These are phyloP conservation scores for Karalla daura DNA, from an alignment of 2,797 vertebrate genomes.

Conservation along the genomic window DNA sequence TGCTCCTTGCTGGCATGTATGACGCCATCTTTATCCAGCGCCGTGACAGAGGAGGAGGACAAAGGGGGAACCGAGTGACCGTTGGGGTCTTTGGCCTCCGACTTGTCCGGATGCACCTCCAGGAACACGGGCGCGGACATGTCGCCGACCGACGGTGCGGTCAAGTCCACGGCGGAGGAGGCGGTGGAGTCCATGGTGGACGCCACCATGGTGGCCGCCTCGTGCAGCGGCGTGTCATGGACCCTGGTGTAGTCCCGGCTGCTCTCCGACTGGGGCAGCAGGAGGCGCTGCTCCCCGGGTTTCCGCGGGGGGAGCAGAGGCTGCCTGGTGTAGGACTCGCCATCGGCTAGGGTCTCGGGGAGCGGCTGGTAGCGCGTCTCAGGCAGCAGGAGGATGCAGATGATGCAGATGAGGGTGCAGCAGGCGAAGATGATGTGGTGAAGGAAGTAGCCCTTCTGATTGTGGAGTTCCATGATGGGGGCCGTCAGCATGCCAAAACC, in stretches of 20 bases:
- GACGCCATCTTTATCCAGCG: constrained; percentile 32
- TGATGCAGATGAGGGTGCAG: constrained; percentile 98
- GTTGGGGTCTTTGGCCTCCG: constrained; percentile 57
- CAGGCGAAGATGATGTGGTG: constrained; percentile 98
- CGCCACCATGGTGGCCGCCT: constrained; percentile 78
- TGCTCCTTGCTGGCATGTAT: constrained; percentile 57
- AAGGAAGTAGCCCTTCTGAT: constrained; percentile 98
- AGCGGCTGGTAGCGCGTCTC: constrained; percentile 92
- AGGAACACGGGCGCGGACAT: constrained; percentile 14
- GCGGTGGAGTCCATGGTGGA: constrained; percentile 90
- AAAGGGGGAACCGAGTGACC: constrained; percentile 50
- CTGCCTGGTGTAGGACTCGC: constrained; percentile 92
- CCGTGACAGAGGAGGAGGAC: constrained; percentile 7
- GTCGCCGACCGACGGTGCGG: constrained; percentile 36
- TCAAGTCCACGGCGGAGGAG: constrained; percentile 81
- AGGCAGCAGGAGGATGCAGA: constrained; percentile 96
- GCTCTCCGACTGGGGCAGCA: constrained; percentile 89
- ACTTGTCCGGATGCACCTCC: constrained; percentile 40
- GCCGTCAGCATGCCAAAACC: constrained; percentile 96
- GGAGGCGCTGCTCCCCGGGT: constrained; percentile 88
- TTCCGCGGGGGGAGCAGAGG: constrained; percentile 90
- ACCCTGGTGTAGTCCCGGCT: constrained; percentile 92
- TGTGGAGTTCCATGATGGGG: constrained; percentile 98
- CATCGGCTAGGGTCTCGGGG: constrained; percentile 91
- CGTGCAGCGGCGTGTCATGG: constrained; percentile 83